Evolutionary conservation across 2,113 vertebrate genomes (phyloP).

Genomic region (Aythya baeri): DNA sequence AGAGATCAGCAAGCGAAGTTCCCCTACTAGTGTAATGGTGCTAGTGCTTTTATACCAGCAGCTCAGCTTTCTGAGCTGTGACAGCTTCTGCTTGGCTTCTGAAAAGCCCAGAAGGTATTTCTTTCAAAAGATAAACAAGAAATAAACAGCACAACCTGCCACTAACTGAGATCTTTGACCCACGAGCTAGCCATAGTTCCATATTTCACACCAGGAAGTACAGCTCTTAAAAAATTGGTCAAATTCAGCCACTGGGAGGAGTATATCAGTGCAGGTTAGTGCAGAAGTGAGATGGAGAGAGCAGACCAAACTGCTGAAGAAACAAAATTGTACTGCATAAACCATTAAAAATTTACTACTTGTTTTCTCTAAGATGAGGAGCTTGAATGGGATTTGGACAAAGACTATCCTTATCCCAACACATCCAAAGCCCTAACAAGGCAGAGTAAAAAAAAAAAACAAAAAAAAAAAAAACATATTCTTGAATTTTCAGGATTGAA

Average conservation of each 20-base stretch:
- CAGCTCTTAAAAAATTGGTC: background rate
- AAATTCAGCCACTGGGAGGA: background rate
- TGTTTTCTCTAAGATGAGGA: background rate
- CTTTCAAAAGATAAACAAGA: background rate
- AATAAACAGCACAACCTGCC: background rate
- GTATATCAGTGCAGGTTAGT: background rate
- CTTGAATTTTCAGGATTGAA: background rate
- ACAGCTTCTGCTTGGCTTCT: background rate
- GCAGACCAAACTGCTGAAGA: background rate
- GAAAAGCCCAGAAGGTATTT: background rate
- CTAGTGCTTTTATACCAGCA: background rate
- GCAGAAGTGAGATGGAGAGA: background rate
- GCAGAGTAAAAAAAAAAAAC: no score
- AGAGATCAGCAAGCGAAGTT: background rate
- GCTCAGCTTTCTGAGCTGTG: background rate
- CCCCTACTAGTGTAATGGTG: background rate
- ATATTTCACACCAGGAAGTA: background rate
- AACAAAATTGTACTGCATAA: background rate
- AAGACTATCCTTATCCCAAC: background rate
- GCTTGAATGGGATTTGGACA: background rate
- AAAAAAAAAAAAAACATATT: no score
- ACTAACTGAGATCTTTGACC: background rate
- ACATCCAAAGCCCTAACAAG: background rate
- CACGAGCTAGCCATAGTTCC: background rate
- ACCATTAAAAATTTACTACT: background rate